Evolutionary conservation across 2,113 vertebrate species (phyloP).

Genomic region (Cebus imitator): DNA sequence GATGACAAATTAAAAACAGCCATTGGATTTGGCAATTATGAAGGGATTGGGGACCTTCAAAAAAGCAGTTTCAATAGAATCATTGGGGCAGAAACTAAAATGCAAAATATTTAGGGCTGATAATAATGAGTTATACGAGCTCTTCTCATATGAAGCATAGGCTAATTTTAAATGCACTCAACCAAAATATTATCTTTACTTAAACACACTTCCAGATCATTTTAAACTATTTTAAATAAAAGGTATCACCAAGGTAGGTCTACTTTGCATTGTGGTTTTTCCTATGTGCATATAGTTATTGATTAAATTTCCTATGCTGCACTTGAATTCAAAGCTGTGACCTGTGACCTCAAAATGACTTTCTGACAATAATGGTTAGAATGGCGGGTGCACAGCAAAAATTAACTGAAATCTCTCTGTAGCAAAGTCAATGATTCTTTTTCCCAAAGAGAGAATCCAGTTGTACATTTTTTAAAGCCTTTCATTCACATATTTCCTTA

Average conservation of each 20-base stretch:
- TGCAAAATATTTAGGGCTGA: slow-evolving; percentile 14
- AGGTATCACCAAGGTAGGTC: background rate
- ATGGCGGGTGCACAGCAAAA: slow-evolving; percentile 58
- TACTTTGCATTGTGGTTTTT: background rate
- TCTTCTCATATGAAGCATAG: background rate
- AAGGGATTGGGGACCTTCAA: background rate
- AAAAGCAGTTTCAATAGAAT: background rate
- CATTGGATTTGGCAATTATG: background rate
- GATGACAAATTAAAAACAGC: background rate
- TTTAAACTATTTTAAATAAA: slow-evolving; percentile 9
- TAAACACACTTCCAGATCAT: background rate
- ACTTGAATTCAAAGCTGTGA: slow-evolving; percentile 79
- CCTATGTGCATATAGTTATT: background rate
- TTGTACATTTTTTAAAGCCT: background rate
- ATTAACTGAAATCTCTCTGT: slow-evolving; percentile 77
- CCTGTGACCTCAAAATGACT: slow-evolving; percentile 82
- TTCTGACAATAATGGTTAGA: slow-evolving; percentile 84
- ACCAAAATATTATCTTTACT: background rate
- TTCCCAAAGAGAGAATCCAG: slow-evolving; percentile 45
- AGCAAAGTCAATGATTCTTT: slow-evolving; percentile 72
- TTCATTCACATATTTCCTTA: background rate
- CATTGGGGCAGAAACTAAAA: background rate
- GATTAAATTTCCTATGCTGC: slow-evolving; percentile 62
- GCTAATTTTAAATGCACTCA: slow-evolving; percentile 19
- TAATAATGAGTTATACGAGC: background rate